These are phyloP conservation scores for Muscina levida DNA, from an alignment of 2,888 invertebrate genomes.

Conservation along the genomic window DNA sequence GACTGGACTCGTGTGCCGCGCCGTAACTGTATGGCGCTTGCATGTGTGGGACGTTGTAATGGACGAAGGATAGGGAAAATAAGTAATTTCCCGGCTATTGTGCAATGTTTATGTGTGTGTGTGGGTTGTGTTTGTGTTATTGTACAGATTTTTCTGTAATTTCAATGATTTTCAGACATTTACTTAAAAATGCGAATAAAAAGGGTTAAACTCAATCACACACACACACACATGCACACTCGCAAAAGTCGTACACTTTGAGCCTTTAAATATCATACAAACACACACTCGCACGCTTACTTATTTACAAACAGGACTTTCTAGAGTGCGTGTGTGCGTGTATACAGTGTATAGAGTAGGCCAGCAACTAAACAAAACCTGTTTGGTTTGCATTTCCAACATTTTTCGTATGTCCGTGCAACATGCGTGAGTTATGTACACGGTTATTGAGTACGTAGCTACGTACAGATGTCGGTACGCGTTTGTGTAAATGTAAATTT, in stretches of 20 bases:
- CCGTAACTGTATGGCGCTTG: not conserved
- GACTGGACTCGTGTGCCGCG: not conserved
- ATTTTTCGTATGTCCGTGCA: slow-evolving; percentile 1
- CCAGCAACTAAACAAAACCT: slow-evolving; percentile 71
- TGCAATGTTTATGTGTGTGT: slow-evolving; percentile 44
- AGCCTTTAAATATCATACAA: not conserved
- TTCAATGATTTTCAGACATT: slow-evolving; percentile 66
- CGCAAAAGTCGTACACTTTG: too few species aligned
- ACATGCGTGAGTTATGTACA: slow-evolving; percentile 20
- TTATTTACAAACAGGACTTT: not conserved
- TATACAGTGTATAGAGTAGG: slow-evolving; percentile 15
- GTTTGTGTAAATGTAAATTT: slow-evolving; percentile 5
- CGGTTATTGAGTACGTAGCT: not conserved
- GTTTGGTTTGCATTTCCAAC: slow-evolving; percentile 66
- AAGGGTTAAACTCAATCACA: slow-evolving; percentile 58
- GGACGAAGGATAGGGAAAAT: slow-evolving; percentile 42
- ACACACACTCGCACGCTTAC: not conserved
- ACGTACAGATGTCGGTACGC: slow-evolving; percentile 3
- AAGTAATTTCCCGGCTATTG: slow-evolving; percentile 67
- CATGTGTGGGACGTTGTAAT: slow-evolving; percentile 32
- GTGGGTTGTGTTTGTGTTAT: slow-evolving; percentile 33
- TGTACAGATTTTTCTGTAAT: slow-evolving; percentile 67
- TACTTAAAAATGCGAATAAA: slow-evolving; percentile 45
- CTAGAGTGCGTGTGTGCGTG: not conserved
- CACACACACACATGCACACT: slow-evolving; percentile 17